Evolutionary conservation across 2,888 invertebrate species (phyloP).

Genomic region (Psylliodes chrysocephalus): DNA sequence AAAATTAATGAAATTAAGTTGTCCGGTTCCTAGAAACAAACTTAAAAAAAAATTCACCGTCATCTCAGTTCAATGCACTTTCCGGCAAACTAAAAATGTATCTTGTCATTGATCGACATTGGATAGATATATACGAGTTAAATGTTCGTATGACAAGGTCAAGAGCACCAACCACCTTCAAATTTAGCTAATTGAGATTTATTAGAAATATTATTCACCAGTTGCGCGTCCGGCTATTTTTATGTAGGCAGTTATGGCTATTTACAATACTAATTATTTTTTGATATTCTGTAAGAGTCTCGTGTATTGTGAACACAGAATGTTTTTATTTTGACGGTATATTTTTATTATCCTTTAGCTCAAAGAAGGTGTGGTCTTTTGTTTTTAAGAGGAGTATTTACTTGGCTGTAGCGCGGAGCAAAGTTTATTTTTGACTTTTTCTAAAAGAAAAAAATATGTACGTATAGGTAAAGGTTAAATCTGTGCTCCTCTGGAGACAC

Average conservation of each 20-base stretch:
- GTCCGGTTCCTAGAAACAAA: slow-evolving; percentile 2
- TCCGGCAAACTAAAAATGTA: slow-evolving; percentile 9
- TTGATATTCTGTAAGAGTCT: background rate
- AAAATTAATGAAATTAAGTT: slow-evolving; percentile 11
- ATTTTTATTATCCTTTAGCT: too few relatives aligned
- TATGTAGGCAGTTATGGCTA: too few relatives aligned
- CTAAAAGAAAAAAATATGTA: too few relatives aligned
- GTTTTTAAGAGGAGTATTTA: too few relatives aligned
- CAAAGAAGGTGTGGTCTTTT: too few relatives aligned
- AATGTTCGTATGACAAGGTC: slow-evolving; percentile 10
- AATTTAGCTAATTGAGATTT: slow-evolving; percentile 4
- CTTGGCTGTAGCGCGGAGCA: too few relatives aligned
- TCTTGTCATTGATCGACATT: slow-evolving; percentile 11
- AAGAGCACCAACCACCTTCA: slow-evolving; percentile 4
- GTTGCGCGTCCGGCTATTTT: background rate
- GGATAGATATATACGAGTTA: slow-evolving; percentile 1
- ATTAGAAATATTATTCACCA: slow-evolving; percentile 9
- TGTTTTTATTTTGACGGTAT: background rate
- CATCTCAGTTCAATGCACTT: slow-evolving; percentile 8
- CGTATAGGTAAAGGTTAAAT: too few relatives aligned
- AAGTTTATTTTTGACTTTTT: too few relatives aligned
- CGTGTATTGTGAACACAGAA: background rate
- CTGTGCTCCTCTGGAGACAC: too few relatives aligned
- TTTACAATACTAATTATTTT: slow-evolving; percentile 7
- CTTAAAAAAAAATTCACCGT: background rate